Conservation (phyloP, 1,140 invertebrate species). For the Trichonephila inaurata region DNA sequence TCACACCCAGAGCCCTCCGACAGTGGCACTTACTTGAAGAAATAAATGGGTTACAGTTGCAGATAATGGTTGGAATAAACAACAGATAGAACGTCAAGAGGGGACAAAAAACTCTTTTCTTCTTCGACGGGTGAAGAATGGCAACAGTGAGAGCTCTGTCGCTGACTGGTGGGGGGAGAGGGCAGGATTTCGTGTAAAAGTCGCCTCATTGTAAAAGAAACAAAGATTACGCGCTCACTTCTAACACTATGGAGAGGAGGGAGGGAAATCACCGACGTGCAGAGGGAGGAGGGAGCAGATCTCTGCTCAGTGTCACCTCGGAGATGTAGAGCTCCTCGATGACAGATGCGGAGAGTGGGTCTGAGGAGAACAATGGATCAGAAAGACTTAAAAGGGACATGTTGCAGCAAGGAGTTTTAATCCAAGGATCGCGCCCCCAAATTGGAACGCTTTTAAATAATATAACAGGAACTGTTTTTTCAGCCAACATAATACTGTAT, state of each 20-base stretch:
- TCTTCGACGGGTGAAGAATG: neutral
- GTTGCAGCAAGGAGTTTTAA: too few relatives aligned
- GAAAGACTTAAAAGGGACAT: too few relatives aligned
- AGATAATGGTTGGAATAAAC: conserved; percentile 19
- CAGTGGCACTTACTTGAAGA: neutral
- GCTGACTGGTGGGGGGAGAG: neutral
- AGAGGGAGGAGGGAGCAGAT: neutral
- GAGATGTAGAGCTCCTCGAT: conserved; percentile 3
- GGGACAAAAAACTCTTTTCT: neutral
- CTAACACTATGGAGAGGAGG: neutral
- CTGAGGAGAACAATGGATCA: neutral
- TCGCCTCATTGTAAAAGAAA: conserved; percentile 55
- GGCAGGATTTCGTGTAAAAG: conserved; percentile 38
- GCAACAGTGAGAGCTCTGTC: conserved; percentile 32
- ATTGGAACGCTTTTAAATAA: too few relatives aligned
- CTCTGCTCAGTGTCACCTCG: conserved; percentile 45
- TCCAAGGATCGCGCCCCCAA: too few relatives aligned
- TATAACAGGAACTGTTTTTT: too few relatives aligned
- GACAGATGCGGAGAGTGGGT: conserved; percentile 54
- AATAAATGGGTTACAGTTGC: conserved; percentile 26
- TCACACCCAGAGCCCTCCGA: neutral
- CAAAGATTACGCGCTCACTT: conserved; percentile 49
- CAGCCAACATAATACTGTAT: too few relatives aligned
- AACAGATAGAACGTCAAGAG: neutral
- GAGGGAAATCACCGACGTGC: neutral